Conservation (phyloP, 2,797 vertebrate genomes). For the Synanceia verrucosa region DNA sequence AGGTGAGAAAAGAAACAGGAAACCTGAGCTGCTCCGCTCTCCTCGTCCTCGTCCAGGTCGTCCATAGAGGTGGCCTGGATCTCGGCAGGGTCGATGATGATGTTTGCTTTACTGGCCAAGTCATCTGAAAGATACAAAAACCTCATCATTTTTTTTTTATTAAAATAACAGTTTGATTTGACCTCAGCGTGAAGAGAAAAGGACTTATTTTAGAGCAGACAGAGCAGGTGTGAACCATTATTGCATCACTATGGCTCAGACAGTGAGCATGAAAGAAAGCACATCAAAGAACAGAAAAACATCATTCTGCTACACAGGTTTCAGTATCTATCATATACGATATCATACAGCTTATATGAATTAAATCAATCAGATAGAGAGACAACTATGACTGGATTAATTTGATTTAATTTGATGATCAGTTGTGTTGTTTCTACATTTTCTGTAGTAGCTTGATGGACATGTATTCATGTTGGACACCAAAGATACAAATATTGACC, state of each 20-base stretch:
- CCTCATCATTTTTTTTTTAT: neutral
- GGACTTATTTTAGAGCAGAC: too few species aligned
- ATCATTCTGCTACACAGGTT: neutral
- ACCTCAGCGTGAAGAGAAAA: neutral
- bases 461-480: neutral
- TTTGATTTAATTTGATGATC: neutral
- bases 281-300: neutral
- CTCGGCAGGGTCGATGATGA: constrained; percentile 94
- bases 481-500: neutral
- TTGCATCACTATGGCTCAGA: neutral
- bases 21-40: constrained; percentile 90
- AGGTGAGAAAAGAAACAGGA: neutral
- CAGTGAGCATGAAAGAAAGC: neutral
- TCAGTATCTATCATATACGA: too few species aligned
- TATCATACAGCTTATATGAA: too few species aligned
- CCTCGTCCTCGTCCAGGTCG: constrained; percentile 96
- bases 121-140: constrained; percentile 83
- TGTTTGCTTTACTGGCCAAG: constrained; percentile 93
- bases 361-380: too few species aligned
- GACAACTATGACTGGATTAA: neutral
- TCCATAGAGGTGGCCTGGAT: constrained; percentile 95
- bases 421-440: neutral
- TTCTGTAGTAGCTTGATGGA: neutral
- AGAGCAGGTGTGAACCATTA: too few species aligned
- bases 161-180: neutral